A percentile compares a stretch with the other conserved stretches of the same genome.
Evolutionary conservation across 2,888 invertebrate genomes (phyloP).

Genomic region (Standfussiana lucernea): DNA sequence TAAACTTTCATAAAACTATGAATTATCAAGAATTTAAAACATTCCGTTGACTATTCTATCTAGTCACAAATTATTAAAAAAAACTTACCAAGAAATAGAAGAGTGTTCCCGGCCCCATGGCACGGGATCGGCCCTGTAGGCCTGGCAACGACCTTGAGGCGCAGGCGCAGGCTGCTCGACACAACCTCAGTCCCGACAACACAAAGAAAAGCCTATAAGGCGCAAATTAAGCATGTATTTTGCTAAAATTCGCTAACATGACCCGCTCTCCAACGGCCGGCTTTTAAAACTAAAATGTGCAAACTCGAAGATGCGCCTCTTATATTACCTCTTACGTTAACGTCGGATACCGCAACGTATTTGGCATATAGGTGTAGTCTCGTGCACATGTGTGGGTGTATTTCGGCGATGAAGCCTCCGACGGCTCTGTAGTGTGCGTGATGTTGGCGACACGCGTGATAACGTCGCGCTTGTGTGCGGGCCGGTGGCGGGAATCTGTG

Average conservation of each 20-base stretch:
- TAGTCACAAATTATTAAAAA: slow-evolving; percentile 9
- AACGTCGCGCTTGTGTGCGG: slow-evolving; percentile 68
- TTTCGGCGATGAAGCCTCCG: slow-evolving; percentile 82
- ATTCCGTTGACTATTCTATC: neutral
- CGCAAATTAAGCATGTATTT: slow-evolving; percentile 78
- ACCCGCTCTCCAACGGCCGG: slow-evolving; percentile 86
- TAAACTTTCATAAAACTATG: slow-evolving; percentile 28
- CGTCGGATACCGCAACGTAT: slow-evolving; percentile 89
- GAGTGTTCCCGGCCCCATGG: slow-evolving; percentile 87
- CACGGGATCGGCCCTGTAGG: slow-evolving; percentile 83
- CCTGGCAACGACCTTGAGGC: slow-evolving; percentile 69
- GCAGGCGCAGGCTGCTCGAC: slow-evolving; percentile 64
- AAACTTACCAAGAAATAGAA: slow-evolving; percentile 86
- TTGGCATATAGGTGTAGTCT: slow-evolving; percentile 84
- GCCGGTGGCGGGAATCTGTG: slow-evolving; percentile 64
- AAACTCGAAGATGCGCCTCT: slow-evolving; percentile 90
- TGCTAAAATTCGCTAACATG: slow-evolving; percentile 85
- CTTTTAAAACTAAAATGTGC: slow-evolving; percentile 90
- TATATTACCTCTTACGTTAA: slow-evolving; percentile 90
- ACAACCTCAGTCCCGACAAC: slow-evolving; percentile 74
- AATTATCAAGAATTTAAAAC: slow-evolving; percentile 9
- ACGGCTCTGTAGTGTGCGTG: slow-evolving; percentile 70
- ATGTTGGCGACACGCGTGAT: slow-evolving; percentile 74
- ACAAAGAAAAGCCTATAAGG: slow-evolving; percentile 76
- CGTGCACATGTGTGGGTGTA: slow-evolving; percentile 80